Evolutionary conservation across 2,797 vertebrate species (phyloP), one percentile per base, ranked within the genome.

Genomic region (Pampus argenteus): DNA sequence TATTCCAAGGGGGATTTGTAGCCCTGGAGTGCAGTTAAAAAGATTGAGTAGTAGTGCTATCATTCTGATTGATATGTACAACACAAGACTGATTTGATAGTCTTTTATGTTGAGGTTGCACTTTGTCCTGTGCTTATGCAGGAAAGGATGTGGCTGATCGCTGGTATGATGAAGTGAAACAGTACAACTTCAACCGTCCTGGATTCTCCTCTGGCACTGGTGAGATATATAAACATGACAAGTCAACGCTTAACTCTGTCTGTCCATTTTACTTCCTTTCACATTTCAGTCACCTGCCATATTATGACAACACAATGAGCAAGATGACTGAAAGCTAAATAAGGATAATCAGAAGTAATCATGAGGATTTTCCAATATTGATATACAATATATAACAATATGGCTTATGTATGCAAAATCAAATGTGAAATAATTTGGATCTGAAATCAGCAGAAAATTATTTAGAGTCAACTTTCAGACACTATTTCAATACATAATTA

Each of bases 81-180:
- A 40, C 29, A 9, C 29, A 31, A 23, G 64, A 34, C 26, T 25
- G 51, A 72, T 66, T n/a, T 61, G 36, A 70, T 22, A 69, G 48
- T 62, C 50, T 68, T 66, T 47, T 57, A 40, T 56, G 56, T 34
- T 67, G 31, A 64, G 34, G 26, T 59, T 13, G 42, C 18, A 11
- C 45, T 52, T 44, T 65, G 54, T 67, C 23, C n/a, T 42, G 18
- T 87, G 50, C n/a, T 14, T 45, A 42, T 90, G 57, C 89, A 99
- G 98, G 97, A 52, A 96, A 96, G 73, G 97, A 99, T 70, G 98
- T 99, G 70, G 94, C 96, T 51, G 97, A 98, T 48, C 95, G 98
- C 79, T 99, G 98, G 98, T 99, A 99, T 79, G 95, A 93, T 75
- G 98, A 99, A 83, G 98, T 98, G 75, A 97, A 98, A 82, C 95